phyloP scores from a whole-genome alignment of 2,888 invertebrate genomes.

The Nymphalis polychloros region DNA sequence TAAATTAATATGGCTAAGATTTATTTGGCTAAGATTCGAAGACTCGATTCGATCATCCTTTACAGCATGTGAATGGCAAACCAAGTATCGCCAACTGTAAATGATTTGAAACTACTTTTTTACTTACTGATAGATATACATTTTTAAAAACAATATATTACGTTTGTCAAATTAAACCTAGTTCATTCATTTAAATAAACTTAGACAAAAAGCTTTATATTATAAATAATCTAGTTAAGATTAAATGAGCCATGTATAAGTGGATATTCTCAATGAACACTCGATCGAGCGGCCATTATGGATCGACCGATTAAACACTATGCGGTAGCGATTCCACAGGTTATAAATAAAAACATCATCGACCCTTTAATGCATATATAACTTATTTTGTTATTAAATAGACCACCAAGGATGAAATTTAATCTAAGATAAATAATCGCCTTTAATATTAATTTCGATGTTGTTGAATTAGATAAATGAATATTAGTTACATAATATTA shows the following conservation, averaged over 20 bases:
- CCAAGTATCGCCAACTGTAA: too few species aligned
- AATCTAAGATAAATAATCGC: constrained; percentile 6
- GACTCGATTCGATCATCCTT: too few species aligned
- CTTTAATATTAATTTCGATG: background rate
- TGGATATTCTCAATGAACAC: constrained; percentile 16
- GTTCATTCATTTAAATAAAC: background rate
- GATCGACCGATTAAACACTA: constrained; percentile 38
- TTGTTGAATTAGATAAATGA: background rate
- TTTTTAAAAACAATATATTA: too few species aligned
- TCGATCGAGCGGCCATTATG: constrained; percentile 26
- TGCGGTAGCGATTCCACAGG: constrained; percentile 39
- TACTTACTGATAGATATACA: too few species aligned
- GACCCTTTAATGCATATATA: constrained; percentile 24
- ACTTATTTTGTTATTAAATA: constrained; percentile 27
- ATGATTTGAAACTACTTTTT: too few species aligned
- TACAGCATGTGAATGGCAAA: too few species aligned
- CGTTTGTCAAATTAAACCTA: background rate
- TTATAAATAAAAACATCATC: constrained; percentile 33
- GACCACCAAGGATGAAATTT: constrained; percentile 32
- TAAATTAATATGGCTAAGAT: too few species aligned
- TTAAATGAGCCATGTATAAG: constrained; percentile 12
- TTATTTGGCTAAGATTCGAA: too few species aligned
- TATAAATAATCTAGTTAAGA: constrained; percentile 1
- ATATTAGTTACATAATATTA: background rate
- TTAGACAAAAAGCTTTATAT: background rate